These are phyloP conservation scores for Cetonia aurata DNA, from an alignment of 2,888 invertebrate species.

Conservation along the genomic window DNA sequence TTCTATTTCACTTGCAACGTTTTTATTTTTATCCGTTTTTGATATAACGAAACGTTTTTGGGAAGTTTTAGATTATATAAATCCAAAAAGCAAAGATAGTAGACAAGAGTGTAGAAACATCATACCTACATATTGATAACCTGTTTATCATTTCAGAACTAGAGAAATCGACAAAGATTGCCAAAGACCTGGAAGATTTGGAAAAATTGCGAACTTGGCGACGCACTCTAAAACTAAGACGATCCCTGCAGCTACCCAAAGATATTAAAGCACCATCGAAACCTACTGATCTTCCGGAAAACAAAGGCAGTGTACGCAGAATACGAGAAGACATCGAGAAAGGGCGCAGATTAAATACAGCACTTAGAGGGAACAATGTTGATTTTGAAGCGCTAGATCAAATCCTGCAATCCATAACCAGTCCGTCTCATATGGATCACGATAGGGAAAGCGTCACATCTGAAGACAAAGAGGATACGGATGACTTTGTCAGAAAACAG, in stretches of 20 bases:
- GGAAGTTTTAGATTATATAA: no score
- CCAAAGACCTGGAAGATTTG: slow-evolving; percentile 62
- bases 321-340: slow-evolving; percentile 71
- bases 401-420: slow-evolving; percentile 66
- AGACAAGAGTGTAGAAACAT: neutral
- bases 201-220: slow-evolving; percentile 71
- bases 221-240: slow-evolving; percentile 74
- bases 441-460: slow-evolving; percentile 55
- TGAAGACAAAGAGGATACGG: slow-evolving; percentile 54
- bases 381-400: slow-evolving; percentile 70
- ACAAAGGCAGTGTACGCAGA: slow-evolving; percentile 69
- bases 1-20: no score
- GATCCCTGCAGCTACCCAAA: slow-evolving; percentile 78
- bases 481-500: slow-evolving; percentile 51
- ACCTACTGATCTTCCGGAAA: slow-evolving; percentile 65
- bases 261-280: slow-evolving; percentile 54
- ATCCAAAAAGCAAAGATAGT: no score
- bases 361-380: slow-evolving; percentile 69
- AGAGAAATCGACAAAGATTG: slow-evolving; percentile 58
- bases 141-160: slow-evolving; percentile 52
- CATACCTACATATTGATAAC: neutral
- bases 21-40: no score
- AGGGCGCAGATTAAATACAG: slow-evolving; percentile 69
- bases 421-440: slow-evolving; percentile 57
- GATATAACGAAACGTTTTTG: no score